phyloP scores from a whole-genome alignment of 2,888 invertebrate species.

The Volucella inanis region DNA sequence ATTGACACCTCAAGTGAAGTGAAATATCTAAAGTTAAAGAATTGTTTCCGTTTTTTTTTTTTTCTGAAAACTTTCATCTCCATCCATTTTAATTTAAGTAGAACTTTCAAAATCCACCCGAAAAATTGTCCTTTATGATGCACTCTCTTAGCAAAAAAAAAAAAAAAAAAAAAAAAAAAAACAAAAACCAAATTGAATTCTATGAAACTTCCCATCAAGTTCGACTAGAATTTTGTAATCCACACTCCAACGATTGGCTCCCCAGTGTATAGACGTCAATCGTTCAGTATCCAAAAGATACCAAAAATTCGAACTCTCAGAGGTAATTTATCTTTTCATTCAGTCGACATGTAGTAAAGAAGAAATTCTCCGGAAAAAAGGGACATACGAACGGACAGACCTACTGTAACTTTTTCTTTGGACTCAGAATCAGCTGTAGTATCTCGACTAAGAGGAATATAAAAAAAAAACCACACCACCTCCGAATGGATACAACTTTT shows the following conservation, averaged over 20 bases:
- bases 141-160: constrained; percentile 13
- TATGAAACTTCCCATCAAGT: constrained; percentile 38
- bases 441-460: neutral
- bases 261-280: constrained; percentile 37
- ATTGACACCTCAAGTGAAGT: too few relatives aligned
- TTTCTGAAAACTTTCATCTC: too few relatives aligned
- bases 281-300: constrained; percentile 28
- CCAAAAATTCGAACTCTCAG: constrained; percentile 44
- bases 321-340: constrained; percentile 73
- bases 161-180: neutral
- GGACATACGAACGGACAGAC: constrained; percentile 35
- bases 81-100: too few relatives aligned
- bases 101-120: neutral
- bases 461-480: constrained; percentile 17
- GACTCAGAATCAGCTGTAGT: constrained; percentile 12
- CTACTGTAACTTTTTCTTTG: constrained; percentile 24
- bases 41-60: too few relatives aligned
- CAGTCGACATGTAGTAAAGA: constrained; percentile 70
- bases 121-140: constrained; percentile 25
- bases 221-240: constrained; percentile 42
- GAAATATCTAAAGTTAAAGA: too few relatives aligned
- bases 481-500: constrained; percentile 46
- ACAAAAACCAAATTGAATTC: constrained; percentile 58
- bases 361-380: constrained; percentile 31
- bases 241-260: constrained; percentile 45